phyloP scores from a whole-genome alignment of 1,140 invertebrate species.

The Brachionus paranguensis region DNA sequence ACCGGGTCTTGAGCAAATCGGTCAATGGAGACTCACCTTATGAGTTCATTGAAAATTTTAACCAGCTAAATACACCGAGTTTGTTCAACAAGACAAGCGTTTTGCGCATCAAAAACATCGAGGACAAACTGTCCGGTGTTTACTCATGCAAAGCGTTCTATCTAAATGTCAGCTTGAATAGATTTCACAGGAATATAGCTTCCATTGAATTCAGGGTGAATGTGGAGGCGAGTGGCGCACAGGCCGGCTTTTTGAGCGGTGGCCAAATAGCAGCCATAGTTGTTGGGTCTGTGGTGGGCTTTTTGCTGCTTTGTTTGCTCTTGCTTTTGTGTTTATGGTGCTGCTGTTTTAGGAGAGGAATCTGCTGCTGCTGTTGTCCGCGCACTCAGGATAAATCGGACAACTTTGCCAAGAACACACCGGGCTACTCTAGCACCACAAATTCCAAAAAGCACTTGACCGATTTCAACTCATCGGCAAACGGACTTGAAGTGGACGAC shows the following conservation, averaged over 20 bases:
- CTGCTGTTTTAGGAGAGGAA: background rate
- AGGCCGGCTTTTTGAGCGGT: background rate
- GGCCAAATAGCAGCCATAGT: constrained; percentile 34
- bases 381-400: background rate
- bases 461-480: background rate
- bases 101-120: background rate
- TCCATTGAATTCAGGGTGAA: background rate
- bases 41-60: constrained; percentile 34
- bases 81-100: constrained; percentile 35
- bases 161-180: background rate
- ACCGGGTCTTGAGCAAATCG: background rate
- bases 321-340: background rate
- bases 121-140: background rate
- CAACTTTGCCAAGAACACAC: background rate
- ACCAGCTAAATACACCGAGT: background rate
- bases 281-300: background rate
- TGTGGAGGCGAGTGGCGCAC: background rate
- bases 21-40: background rate
- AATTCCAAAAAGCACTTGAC: constrained; percentile 10
- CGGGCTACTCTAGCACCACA: background rate
- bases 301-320: constrained; percentile 15
- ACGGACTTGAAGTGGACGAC: background rate
- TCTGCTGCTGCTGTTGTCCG: background rate
- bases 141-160: constrained; percentile 33
- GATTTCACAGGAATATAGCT: background rate